These are phyloP conservation scores for Esox lucius DNA, from an alignment of 2,797 vertebrate genomes.

Conservation along the genomic window DNA sequence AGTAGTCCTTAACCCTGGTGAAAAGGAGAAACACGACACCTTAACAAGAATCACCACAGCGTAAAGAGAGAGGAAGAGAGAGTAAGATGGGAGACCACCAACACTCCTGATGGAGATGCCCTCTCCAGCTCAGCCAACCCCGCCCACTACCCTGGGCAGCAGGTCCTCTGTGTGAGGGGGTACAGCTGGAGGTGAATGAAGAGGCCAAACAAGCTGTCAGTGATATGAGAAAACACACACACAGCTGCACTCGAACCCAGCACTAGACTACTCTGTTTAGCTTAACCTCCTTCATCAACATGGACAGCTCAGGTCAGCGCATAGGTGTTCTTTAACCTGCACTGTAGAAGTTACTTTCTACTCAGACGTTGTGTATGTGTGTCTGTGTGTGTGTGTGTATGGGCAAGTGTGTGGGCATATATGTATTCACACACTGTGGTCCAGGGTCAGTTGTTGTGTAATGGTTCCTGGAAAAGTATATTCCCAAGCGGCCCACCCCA, in stretches of 20 bases:
- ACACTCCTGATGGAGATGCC: slow-evolving; percentile 45
- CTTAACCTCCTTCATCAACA: slow-evolving; percentile 1
- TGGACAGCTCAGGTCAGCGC: not conserved
- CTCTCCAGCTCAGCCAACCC: slow-evolving; percentile 39
- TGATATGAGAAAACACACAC: slow-evolving; percentile 67
- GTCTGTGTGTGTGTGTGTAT: not conserved
- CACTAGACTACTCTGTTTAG: slow-evolving; percentile 3
- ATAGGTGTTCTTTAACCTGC: slow-evolving; percentile 43
- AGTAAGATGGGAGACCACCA: slow-evolving; percentile 34
- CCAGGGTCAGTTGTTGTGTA: not conserved
- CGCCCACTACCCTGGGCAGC: slow-evolving; percentile 52
- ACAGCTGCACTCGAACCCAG: slow-evolving; percentile 12
- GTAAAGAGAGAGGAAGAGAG: not conserved
- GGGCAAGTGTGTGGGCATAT: not conserved
- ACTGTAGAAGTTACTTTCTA: not conserved
- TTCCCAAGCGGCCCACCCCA: no score
- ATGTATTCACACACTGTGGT: not conserved
- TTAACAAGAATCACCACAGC: slow-evolving; percentile 4
- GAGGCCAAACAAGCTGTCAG: slow-evolving; percentile 77
- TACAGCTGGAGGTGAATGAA: slow-evolving; percentile 71
- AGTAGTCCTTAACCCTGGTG: slow-evolving; percentile 31
- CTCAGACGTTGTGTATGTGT: slow-evolving; percentile 29
- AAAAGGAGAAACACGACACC: slow-evolving; percentile 33
- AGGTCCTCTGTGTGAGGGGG: slow-evolving; percentile 71
- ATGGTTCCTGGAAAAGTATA: no score